A percentile compares a stretch with the other conserved stretches of the same genome.
These are phyloP conservation scores for Electrona antarctica DNA, from an alignment of 2,113 vertebrate species.

Conservation along the genomic window DNA sequence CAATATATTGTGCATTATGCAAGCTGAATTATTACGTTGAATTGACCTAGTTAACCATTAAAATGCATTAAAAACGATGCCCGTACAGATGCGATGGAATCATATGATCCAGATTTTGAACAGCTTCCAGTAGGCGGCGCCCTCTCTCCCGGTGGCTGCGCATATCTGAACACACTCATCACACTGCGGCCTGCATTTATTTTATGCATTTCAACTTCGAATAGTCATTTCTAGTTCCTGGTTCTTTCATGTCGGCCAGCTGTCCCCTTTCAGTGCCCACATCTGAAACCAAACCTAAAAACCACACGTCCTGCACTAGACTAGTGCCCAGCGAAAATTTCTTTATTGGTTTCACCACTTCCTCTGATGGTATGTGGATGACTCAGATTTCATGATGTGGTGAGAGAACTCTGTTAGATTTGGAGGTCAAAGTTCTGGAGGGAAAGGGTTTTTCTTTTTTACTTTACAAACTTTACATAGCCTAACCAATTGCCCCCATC, in stretches of 20 bases:
- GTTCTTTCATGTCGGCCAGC: background rate
- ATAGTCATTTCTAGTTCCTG: background rate
- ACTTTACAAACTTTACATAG: constrained; percentile 8
- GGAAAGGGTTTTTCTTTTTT: background rate
- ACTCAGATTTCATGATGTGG: constrained; percentile 7
- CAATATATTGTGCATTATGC: background rate
- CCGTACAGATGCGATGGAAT: background rate
- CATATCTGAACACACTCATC: background rate
- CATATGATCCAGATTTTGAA: background rate
- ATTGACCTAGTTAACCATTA: background rate
- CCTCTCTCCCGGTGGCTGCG: background rate
- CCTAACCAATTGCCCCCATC: constrained; percentile 3
- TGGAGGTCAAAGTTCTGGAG: background rate
- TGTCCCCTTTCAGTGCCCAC: background rate
- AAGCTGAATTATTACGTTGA: background rate
- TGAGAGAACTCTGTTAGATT: background rate
- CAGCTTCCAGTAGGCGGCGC: constrained; percentile 47
- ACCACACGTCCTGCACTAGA: background rate
- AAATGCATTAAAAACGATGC: background rate
- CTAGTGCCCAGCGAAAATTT: background rate
- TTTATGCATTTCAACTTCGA: background rate
- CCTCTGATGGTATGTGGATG: background rate
- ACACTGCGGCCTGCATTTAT: background rate
- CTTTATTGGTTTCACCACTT: constrained; percentile 3
- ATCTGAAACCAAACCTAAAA: background rate